Evolutionary conservation across 2,113 vertebrate species (phyloP).

Genomic region (Gobiocypris rarus): DNA sequence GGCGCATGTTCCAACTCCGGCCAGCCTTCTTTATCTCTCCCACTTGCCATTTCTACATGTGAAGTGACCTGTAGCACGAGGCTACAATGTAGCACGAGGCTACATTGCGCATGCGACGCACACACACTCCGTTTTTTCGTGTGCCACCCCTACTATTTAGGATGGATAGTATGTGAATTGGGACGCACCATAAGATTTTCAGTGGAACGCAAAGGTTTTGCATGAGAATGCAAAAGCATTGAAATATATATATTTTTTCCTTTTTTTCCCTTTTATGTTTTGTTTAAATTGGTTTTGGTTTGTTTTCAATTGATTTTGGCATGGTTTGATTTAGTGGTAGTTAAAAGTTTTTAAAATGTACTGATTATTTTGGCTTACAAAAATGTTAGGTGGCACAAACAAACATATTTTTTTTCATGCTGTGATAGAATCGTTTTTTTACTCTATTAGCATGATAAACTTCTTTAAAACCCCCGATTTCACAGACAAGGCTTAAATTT

Average conservation of each 20-base stretch:
- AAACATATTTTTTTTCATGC: too few species aligned
- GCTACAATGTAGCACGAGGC: too few species aligned
- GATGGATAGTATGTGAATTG: too few species aligned
- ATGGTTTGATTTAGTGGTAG: neutral
- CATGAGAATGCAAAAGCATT: neutral
- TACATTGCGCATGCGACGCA: too few species aligned
- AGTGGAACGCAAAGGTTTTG: neutral
- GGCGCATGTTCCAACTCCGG: too few species aligned
- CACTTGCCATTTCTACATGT: too few species aligned
- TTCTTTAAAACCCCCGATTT: neutral
- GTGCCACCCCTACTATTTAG: too few species aligned
- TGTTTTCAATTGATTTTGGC: neutral
- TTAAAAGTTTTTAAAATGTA: neutral
- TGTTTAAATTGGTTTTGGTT: neutral
- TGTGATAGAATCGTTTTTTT: neutral
- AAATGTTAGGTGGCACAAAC: too few species aligned
- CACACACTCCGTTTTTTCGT: too few species aligned
- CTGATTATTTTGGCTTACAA: neutral
- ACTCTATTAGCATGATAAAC: neutral
- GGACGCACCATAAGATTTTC: neutral
- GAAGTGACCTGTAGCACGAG: too few species aligned
- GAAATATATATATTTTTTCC: neutral
- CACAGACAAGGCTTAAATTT: too few species aligned
- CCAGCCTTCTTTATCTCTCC: too few species aligned
- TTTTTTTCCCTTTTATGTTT: neutral